Evolutionary conservation across 2,888 invertebrate genomes (phyloP), one percentile per base, ranked within the genome.

Genomic region (Parnassius orleans): DNA sequence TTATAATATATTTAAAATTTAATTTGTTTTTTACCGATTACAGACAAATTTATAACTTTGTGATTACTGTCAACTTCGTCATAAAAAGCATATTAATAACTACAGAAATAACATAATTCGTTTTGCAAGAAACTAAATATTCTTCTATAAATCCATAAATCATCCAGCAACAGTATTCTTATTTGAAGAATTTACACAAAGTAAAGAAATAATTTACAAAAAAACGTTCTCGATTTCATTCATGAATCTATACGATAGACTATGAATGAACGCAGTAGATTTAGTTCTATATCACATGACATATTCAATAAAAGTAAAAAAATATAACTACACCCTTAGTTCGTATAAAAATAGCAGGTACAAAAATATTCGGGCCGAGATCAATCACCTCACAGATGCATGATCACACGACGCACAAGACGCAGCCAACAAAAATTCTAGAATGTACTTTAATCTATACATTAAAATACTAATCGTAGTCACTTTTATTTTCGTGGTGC

Each of bases 351-450:
- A 60, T 60, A 60, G 50, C 19, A 24, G n/a, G 9, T 24, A 48
- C 41, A 72, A 76, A 77, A 74, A 75, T 74, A 71, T 72, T 62
- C 64, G 14, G 58, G 55, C 63, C 61, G 71, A 66, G 76, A 76
- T 74, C 80, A 78, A 71, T 73, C 75, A 79, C 76, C 81, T 72
- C 68, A 65, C 65, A 54, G 66, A 51, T 60, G 48, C 41, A 12
- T 48, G 54, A 41, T 9, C 42, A 11, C 12, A 46, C 41, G n/a
- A 15, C 24, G 47, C 47, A 43, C 12, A 46, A 43, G 41, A 42
- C 57, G 61, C 63, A 64, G 66, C 65, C 60, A 65, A 63, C 56
- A 69, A 73, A 67, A 66, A 60, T 67, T 70, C 68, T 67, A 66
- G 69, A 70, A 50, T 43, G 55, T 50, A 64, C 11, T 33, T 33